These are phyloP conservation scores for Oedothorax gibbosus DNA, from an alignment of 1,140 invertebrate genomes.

Conservation along the genomic window DNA sequence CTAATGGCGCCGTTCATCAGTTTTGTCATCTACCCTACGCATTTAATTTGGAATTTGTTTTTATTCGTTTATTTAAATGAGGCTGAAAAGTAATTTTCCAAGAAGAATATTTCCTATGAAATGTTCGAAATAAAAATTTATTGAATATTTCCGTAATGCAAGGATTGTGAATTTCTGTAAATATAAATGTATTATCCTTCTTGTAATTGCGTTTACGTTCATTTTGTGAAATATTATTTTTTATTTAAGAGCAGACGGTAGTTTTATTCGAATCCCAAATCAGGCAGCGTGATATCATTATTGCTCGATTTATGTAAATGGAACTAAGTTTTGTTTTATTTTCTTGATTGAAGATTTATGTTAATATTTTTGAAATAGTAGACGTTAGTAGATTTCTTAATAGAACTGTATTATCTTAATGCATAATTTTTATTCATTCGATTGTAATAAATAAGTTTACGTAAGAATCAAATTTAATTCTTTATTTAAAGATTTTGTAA, in stretches of 20 bases:
- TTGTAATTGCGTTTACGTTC: conserved; percentile 26
- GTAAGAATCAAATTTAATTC: too few species aligned
- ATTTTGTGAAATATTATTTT: background rate
- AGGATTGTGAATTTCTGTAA: conserved; percentile 22
- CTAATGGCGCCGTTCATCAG: conserved; percentile 48
- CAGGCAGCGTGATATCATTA: background rate
- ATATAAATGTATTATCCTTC: conserved; percentile 25
- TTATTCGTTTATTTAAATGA: background rate
- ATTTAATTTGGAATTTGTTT: conserved; percentile 1
- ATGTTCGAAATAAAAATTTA: conserved; percentile 35
- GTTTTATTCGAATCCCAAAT: too few species aligned
- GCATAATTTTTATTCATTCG: too few species aligned
- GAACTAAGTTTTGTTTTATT: background rate
- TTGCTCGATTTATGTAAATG: conserved; percentile 6
- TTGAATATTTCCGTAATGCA: conserved; percentile 22
- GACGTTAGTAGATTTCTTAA: background rate
- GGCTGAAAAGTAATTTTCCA: conserved; percentile 33
- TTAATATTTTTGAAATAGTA: background rate
- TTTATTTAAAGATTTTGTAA: too few species aligned
- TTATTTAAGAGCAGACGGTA: background rate
- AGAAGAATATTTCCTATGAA: conserved; percentile 39
- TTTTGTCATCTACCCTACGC: conserved; percentile 37
- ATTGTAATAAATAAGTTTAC: too few species aligned
- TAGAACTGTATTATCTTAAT: background rate
- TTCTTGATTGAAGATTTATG: background rate